These are phyloP conservation scores for Corythornis vintsioides DNA, from an alignment of 2,113 vertebrate genomes.

Conservation along the genomic window DNA sequence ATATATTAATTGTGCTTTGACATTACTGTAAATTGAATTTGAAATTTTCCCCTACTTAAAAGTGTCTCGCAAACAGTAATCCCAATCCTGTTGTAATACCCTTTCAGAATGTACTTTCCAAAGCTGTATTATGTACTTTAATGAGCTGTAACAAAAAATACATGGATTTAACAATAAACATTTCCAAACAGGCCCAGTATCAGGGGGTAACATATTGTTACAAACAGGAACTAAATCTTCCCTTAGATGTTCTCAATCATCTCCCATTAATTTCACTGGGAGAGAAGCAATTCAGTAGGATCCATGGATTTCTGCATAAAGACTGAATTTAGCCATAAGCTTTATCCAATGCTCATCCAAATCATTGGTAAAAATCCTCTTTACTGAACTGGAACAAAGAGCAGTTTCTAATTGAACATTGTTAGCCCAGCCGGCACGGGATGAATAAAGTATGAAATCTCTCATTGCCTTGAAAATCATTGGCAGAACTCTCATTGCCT, in stretches of 20 bases:
- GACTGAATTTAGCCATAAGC: constrained; percentile 39
- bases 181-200: constrained; percentile 54
- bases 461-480: constrained; percentile 12
- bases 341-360: constrained; percentile 43
- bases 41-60: constrained; percentile 74
- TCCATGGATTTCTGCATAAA: constrained; percentile 22
- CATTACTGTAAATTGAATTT: constrained; percentile 80
- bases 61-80: constrained; percentile 65
- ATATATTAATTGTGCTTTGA: constrained; percentile 78
- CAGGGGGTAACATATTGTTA: constrained; percentile 38
- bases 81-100: constrained; percentile 66
- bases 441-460: constrained; percentile 48
- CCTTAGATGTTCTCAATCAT: constrained; percentile 13
- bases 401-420: constrained; percentile 37
- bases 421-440: constrained; percentile 17
- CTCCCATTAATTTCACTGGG: constrained; percentile 41
- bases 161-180: constrained; percentile 57
- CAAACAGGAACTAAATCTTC: constrained; percentile 47
- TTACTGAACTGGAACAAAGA: constrained; percentile 57
- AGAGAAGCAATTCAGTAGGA: constrained; percentile 31
- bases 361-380: constrained; percentile 40
- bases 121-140: constrained; percentile 61
- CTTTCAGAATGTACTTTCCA: constrained; percentile 68
- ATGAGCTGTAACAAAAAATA: constrained; percentile 67
- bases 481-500: constrained; percentile 11